Percentiles rank a stretch among this genome's conserved stretches.
phyloP scores from a whole-genome alignment of 2,797 vertebrate species.

The Vipera ursinii region DNA sequence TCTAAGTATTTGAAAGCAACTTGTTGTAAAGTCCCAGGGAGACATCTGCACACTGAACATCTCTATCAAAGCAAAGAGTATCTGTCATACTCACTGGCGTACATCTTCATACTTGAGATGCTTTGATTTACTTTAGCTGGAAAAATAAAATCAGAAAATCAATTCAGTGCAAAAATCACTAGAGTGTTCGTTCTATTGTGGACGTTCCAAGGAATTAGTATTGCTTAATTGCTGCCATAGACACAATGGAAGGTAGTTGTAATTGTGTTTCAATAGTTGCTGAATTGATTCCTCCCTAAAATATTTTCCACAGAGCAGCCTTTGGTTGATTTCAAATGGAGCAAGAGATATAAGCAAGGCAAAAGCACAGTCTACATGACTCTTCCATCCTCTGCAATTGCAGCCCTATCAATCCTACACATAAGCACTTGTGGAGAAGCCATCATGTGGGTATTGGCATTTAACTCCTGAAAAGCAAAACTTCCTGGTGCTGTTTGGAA shows the following conservation, averaged over 20 bases:
- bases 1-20: background rate
- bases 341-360: background rate
- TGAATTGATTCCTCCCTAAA: background rate
- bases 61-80: background rate
- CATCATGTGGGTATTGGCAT: background rate
- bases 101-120: background rate
- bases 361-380: background rate
- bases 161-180: background rate
- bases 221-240: background rate
- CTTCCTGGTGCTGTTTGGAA: background rate
- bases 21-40: background rate
- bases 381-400: background rate
- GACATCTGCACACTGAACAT: background rate
- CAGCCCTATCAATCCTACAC: background rate
- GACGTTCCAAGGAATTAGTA: background rate
- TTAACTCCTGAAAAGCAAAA: background rate
- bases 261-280: background rate
- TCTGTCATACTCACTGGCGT: background rate
- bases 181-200: background rate
- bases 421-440: background rate
- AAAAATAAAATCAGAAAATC: background rate
- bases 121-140: background rate
- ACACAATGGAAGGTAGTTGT: background rate
- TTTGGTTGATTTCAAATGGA: background rate
- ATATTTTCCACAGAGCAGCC: background rate